Evolutionary conservation across 1,140 invertebrate genomes (phyloP), one percentile per base, ranked within the genome.

Genomic region (Bombus polaris): DNA sequence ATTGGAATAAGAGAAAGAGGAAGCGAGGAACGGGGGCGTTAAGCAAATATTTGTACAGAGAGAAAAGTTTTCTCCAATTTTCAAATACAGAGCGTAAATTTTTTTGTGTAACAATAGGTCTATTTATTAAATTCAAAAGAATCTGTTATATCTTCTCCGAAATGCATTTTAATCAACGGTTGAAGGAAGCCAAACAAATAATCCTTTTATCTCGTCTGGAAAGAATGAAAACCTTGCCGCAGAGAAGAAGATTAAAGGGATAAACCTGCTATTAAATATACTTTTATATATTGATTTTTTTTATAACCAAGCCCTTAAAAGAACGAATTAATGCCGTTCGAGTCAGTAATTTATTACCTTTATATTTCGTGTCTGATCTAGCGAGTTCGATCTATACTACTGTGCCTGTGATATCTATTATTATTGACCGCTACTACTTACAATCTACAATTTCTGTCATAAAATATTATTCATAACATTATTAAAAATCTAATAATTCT

Each of bases 241-340:
- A 5, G 53, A 76, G 25, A 12, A 35, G 15, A n/a, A 76, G 53
- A 76, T 76, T 76, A 76, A 59, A 59, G 44, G 53, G 25, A 57
- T 28, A 59, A 53, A 37, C 6, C 53, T 18, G 15, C 71, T 53
- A 32, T 73, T 44, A 47, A 73, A 32, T 15, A 44, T 59, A 12
- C 47, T 59, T 53, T 57, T n/a, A 6, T 39, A 37, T n/a, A 37
- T 59, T 76, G 3, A 44, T 47, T 25, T 47, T 44, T 44, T 73
- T 44, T 22, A 15, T 15, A 28, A 44, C 8, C 15, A 44, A 3
- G 1, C 0, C 2, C 13, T n/a, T 59, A 1, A n/a, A 37, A 59
- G 22, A 12, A 25, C n/a, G 35, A 39, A 28, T 15, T 28, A 35
- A 25, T 4, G 10, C 3, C 18, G n/a, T 59, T 25, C 5, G 5